A percentile compares a stretch with the other conserved stretches of the same genome.
Conservation (phyloP, 2,888 invertebrate species). For the Oxyteleia sp. region DNA sequence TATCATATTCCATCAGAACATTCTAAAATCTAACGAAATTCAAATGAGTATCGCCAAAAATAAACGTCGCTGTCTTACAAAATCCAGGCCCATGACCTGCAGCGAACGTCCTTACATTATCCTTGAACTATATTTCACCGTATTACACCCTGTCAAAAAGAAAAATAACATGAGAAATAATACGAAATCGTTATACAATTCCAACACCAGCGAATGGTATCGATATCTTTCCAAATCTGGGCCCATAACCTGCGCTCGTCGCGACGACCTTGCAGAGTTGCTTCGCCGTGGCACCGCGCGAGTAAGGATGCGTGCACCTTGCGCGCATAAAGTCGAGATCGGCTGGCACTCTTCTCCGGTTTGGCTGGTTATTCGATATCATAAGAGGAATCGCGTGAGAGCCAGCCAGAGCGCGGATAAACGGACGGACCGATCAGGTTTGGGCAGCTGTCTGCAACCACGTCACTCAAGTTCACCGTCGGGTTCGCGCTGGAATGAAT, state of each 20-base stretch:
- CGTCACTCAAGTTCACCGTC: slow-evolving; percentile 87
- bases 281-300: slow-evolving; percentile 12
- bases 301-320: slow-evolving; percentile 71
- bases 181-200: no score
- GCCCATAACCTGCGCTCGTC: background rate
- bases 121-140: no score
- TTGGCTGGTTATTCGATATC: slow-evolving; percentile 86
- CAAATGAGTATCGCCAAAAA: no score
- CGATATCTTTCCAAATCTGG: background rate
- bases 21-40: no score
- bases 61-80: no score
- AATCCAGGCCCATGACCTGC: no score
- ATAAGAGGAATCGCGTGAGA: slow-evolving; percentile 85
- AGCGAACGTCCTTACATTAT: no score
- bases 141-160: no score
- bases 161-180: no score
- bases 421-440: slow-evolving; percentile 86
- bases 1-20: no score
- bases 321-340: slow-evolving; percentile 62
- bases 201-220: no score
- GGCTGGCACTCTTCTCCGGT: slow-evolving; percentile 77
- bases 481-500: slow-evolving; percentile 85
- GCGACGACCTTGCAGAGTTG: slow-evolving; percentile 44
- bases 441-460: slow-evolving; percentile 87
- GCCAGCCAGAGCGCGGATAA: slow-evolving; percentile 74